Conservation (phyloP, 1,140 invertebrate genomes). For the Cyclina sinensis region DNA sequence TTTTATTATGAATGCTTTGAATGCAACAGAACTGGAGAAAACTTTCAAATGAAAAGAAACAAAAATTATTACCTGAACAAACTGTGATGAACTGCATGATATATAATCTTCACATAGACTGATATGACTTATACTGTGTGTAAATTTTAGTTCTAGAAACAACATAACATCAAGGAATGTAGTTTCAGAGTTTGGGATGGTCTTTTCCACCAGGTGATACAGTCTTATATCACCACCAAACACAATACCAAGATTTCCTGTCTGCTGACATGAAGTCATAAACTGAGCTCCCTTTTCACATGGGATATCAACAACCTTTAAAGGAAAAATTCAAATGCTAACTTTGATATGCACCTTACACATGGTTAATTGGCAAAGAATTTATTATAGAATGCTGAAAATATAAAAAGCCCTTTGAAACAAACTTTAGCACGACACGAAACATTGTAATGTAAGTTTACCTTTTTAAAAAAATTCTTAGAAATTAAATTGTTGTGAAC, state of each 20-base stretch:
- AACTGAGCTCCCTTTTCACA: constrained; percentile 28
- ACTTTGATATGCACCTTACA: no score
- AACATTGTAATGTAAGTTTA: no score
- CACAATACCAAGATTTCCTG: constrained; percentile 54
- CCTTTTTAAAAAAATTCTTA: no score
- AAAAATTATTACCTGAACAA: constrained; percentile 50
- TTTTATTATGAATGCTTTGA: no score
- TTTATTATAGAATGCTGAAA: no score
- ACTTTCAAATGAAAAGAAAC: no score
- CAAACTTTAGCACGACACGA: no score
- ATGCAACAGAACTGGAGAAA: no score
- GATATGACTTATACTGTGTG: constrained; percentile 14
- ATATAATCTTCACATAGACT: constrained; percentile 60
- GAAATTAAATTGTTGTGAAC: no score
- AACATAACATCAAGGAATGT: constrained; percentile 57
- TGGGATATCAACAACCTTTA: constrained; percentile 57
- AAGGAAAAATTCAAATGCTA: background rate
- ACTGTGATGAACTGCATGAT: constrained; percentile 7
- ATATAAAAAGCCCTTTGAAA: no score
- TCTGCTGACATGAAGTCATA: constrained; percentile 58
- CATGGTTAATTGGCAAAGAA: no score
- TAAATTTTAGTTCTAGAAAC: constrained; percentile 45
- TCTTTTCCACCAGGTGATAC: constrained; percentile 64
- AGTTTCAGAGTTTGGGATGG: constrained; percentile 50
- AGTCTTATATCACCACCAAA: constrained; percentile 1